phyloP scores from a whole-genome alignment of 2,888 invertebrate species.

The Xanthorhoe designata region DNA sequence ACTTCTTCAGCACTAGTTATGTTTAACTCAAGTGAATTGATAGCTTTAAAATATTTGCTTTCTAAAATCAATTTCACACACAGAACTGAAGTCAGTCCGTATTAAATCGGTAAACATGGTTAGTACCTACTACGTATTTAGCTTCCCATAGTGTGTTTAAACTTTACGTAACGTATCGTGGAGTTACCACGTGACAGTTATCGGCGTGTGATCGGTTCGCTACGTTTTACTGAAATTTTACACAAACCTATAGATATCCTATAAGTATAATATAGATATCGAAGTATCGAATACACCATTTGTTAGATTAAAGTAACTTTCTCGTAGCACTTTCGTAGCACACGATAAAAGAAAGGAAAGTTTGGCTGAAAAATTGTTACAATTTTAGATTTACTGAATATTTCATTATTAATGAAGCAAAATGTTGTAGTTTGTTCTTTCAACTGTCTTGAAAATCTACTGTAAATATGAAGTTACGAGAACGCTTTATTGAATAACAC shows the following conservation, averaged over 20 bases:
- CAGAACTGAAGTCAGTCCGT: slow-evolving; percentile 33
- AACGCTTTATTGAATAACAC: too few species aligned
- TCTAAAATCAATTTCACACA: slow-evolving; percentile 25
- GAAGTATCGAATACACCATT: too few species aligned
- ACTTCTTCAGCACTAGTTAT: neutral
- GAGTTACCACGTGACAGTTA: slow-evolving; percentile 68
- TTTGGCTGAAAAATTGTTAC: too few species aligned
- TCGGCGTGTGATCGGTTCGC: slow-evolving; percentile 72
- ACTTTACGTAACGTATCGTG: slow-evolving; percentile 52
- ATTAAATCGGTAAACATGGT: slow-evolving; percentile 43
- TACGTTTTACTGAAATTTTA: slow-evolving; percentile 51
- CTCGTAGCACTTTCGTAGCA: neutral
- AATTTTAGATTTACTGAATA: too few species aligned
- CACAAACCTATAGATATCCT: neutral
- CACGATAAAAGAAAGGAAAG: neutral
- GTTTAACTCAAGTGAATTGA: neutral
- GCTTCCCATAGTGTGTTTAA: slow-evolving; percentile 27
- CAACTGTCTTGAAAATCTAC: too few species aligned
- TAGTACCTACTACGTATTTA: slow-evolving; percentile 12
- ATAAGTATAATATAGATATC: too few species aligned
- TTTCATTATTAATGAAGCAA: too few species aligned
- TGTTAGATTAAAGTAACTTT: neutral
- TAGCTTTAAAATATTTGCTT: slow-evolving; percentile 11
- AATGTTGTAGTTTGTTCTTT: too few species aligned
- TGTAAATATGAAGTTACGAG: too few species aligned